phyloP scores from a whole-genome alignment of 2,113 vertebrate genomes.

The Cygnus atratus region DNA sequence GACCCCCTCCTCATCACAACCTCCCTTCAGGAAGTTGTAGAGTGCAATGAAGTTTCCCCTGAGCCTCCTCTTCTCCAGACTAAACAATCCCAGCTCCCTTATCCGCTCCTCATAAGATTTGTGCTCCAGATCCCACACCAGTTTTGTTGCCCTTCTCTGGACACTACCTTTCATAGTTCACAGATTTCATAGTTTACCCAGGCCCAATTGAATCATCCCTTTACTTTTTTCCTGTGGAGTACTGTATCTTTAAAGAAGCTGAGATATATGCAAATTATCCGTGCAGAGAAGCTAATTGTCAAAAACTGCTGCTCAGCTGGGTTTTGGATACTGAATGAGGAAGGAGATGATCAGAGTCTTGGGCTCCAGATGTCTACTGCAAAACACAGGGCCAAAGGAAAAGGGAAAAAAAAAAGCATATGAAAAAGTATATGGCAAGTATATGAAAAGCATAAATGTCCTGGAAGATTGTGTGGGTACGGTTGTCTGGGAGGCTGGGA shows the following conservation, averaged over 20 bases:
- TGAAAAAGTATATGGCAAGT: too few relatives aligned
- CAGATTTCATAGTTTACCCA: background rate
- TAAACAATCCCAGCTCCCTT: too few relatives aligned
- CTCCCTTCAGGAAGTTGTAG: too few relatives aligned
- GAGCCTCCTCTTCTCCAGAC: too few relatives aligned
- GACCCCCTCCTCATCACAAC: too few relatives aligned
- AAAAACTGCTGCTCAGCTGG: rapidly evolving
- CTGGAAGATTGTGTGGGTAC: background rate
- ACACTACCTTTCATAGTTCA: too few relatives aligned
- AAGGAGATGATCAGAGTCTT: background rate
- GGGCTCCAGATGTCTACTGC: background rate
- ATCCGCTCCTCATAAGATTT: too few relatives aligned
- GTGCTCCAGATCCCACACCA: too few relatives aligned
- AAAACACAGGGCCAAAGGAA: background rate
- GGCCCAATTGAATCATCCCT: background rate
- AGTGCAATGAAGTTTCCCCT: too few relatives aligned
- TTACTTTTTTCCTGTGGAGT: background rate
- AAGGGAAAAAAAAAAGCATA: background rate
- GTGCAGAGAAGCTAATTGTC: background rate
- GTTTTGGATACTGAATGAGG: background rate
- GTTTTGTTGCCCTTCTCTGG: too few relatives aligned
- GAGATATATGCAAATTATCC: background rate
- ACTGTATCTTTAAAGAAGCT: background rate
- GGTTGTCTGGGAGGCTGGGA: background rate
- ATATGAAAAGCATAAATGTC: background rate